phyloP scores from a whole-genome alignment of 2,113 vertebrate species.

The Hymenochirus boettgeri region DNA sequence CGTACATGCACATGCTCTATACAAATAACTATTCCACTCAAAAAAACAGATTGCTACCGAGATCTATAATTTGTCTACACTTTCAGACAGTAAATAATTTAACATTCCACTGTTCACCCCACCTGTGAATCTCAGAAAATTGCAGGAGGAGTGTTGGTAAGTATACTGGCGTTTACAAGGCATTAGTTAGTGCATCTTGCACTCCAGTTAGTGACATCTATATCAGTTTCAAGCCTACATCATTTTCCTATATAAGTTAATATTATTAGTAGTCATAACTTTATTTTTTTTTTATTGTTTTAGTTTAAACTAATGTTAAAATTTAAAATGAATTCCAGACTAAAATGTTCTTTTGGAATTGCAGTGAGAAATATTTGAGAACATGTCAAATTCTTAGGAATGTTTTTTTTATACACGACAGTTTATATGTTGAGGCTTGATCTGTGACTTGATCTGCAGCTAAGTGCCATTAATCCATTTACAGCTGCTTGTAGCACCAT shows the following conservation, averaged over 20 bases:
- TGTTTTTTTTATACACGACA: slow-evolving; percentile 45
- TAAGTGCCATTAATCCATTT: slow-evolving; percentile 59
- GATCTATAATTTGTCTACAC: no score
- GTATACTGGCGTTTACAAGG: no score
- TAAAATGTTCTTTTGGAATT: slow-evolving; percentile 53
- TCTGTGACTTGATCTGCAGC: slow-evolving; percentile 50
- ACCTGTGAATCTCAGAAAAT: no score
- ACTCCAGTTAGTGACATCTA: no score
- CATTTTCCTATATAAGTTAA: slow-evolving; percentile 40
- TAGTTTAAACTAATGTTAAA: slow-evolving; percentile 47
- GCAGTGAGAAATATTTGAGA: slow-evolving; percentile 54
- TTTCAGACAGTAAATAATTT: no score
- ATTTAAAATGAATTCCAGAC: slow-evolving; percentile 51
- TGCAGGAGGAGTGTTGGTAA: no score
- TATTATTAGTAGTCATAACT: slow-evolving; percentile 49
- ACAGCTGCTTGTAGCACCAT: slow-evolving; percentile 47
- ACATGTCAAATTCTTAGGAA: slow-evolving; percentile 44
- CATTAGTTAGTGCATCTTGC: no score
- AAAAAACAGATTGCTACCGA: no score
- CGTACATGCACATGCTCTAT: no score
- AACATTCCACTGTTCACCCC: no score
- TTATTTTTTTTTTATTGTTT: slow-evolving; percentile 55
- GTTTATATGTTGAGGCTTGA: slow-evolving; percentile 50
- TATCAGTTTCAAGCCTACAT: slow-evolving; percentile 1
- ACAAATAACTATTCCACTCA: no score